Percentiles rank a stretch among this genome's conserved stretches.
phyloP scores from a whole-genome alignment of 2,113 vertebrate genomes.

The Cinclus mexicanus region DNA sequence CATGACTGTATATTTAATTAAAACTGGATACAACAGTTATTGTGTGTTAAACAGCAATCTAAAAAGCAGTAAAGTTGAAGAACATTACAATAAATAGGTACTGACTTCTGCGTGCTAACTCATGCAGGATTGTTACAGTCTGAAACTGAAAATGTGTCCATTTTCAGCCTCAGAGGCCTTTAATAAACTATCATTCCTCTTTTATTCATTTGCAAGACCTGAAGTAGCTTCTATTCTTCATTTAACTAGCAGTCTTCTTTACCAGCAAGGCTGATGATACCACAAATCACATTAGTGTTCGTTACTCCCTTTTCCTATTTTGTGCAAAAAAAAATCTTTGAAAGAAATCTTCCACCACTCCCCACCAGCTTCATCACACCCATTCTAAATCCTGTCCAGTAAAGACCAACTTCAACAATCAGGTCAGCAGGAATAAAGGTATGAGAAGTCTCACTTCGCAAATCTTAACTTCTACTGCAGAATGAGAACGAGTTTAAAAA shows the following conservation, averaged over 20 bases:
- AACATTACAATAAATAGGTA: background rate
- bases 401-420: background rate
- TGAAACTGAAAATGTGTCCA: background rate
- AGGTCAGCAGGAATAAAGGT: background rate
- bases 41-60: background rate
- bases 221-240: background rate
- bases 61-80: background rate
- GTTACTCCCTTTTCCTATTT: background rate
- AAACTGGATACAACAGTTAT: background rate
- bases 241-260: fast-evolving
- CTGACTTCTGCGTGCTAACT: background rate
- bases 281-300: background rate
- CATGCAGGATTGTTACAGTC: background rate
- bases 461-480: background rate
- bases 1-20: constrained; percentile 18
- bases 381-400: background rate
- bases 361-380: background rate
- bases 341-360: background rate
- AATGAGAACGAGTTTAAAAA: background rate
- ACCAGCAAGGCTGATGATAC: background rate
- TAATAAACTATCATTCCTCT: background rate
- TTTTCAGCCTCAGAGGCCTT: background rate
- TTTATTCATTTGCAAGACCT: background rate
- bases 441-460: background rate
- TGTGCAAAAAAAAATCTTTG: background rate